phyloP scores from a whole-genome alignment of 2,797 vertebrate species.

The Sitta carolinensis region DNA sequence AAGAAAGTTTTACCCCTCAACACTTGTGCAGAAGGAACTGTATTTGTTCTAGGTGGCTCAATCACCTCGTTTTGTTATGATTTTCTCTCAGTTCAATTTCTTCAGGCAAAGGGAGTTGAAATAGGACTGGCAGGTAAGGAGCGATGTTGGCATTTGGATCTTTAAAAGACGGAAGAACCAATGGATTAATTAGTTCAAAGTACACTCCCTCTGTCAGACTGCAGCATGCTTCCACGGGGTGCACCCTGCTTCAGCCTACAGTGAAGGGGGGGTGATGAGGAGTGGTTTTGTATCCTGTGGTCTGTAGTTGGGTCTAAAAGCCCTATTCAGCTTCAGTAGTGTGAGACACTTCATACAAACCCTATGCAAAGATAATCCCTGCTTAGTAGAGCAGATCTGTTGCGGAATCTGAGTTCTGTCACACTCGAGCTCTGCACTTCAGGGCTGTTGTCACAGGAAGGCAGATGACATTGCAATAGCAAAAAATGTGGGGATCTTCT shows the following conservation, averaged over 20 bases:
- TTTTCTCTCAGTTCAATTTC: background rate
- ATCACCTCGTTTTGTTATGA: background rate
- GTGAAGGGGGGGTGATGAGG: background rate
- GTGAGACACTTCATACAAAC: background rate
- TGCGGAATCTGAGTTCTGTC: background rate
- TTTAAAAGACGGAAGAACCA: background rate
- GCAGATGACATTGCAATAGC: background rate
- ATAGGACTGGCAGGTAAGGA: background rate
- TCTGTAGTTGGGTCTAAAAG: background rate
- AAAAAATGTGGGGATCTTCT: background rate
- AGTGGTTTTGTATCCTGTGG: accelerated
- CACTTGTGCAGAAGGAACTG: background rate
- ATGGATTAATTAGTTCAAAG: background rate
- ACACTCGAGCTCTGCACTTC: background rate
- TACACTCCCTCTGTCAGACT: background rate
- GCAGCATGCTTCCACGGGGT: accelerated
- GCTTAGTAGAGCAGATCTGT: background rate
- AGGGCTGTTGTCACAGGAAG: background rate
- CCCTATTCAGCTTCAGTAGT: background rate
- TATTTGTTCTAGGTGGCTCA: slow-evolving; percentile 2
- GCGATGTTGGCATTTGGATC: background rate
- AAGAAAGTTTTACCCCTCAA: slow-evolving; percentile 30
- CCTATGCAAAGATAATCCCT: background rate
- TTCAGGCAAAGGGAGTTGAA: background rate
- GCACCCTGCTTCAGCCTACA: background rate